Evolutionary conservation across 2,797 vertebrate species (phyloP), one percentile per base, ranked within the genome.

Genomic region (Falco columbarius): DNA sequence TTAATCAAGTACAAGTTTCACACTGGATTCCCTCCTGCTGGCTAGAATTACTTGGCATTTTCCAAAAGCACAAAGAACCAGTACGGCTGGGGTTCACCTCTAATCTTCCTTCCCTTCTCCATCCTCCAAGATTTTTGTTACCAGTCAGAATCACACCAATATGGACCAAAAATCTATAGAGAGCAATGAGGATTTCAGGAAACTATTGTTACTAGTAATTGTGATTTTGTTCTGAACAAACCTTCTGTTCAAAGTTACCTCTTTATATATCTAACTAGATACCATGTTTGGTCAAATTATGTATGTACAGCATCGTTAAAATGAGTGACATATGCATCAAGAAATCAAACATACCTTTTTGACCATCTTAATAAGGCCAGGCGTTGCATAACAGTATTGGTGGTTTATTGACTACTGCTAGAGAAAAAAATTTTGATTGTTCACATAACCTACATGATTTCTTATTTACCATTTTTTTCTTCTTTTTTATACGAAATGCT

Each of bases 161-260:
- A 17, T 1, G 8, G 4, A 55, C 8, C 32, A 67, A 52, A 74
- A 20, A 8, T 14, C 21, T 14, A 30, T 0, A 23, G 21, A 23
- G 21, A 55, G 27, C 14, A 18, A 34, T 0, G 2, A 77, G 14
- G 14, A 75, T 62, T 72, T 70, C 59, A 65, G 46, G 55, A 71
- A 91, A 82, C 7, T 7, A 7, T 22, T 42, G 9, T 26, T 38
- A 72, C 2, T 13, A 24, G 24, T 17, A 84, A 72, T 22, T 47
- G 47, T 0, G 0, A 9, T 46, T 74, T 83, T 58, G 3, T 40
- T 81, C 65, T 74, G 6, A 47, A 67, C 3, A 54, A 67, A 38
- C 20, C 26, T 86, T 54, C 14, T 29, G n/a, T 40, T 59, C 61
- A 12, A 61, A 65, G 8, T 49, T 86, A 62, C 47, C 47, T 38